Evolutionary conservation across 1,140 invertebrate species (phyloP).

Genomic region (Tetragonula clypearis): DNA sequence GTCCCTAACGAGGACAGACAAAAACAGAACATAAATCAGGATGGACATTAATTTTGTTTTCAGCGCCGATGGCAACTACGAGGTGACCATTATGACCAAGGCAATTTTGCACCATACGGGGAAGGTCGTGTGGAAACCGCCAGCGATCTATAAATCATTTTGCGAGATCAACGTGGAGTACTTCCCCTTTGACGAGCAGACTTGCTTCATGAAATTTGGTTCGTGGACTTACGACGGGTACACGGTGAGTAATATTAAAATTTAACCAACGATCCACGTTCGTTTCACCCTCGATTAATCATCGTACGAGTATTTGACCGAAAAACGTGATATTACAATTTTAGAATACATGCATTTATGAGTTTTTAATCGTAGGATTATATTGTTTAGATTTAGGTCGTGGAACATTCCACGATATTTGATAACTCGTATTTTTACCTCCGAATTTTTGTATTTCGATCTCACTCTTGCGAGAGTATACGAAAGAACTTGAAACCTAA

Average conservation of each 20-base stretch:
- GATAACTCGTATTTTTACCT: background rate
- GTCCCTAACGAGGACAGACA: background rate
- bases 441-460: too few relatives aligned
- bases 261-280: background rate
- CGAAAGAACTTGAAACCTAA: too few relatives aligned
- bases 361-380: background rate
- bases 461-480: too few relatives aligned
- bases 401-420: background rate
- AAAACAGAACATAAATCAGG: conserved; percentile 34
- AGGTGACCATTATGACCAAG: conserved; percentile 98
- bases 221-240: conserved; percentile 97
- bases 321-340: background rate
- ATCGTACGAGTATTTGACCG: background rate
- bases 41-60: conserved; percentile 71
- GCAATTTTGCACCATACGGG: conserved; percentile 95
- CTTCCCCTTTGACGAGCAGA: conserved; percentile 98
- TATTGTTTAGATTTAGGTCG: background rate
- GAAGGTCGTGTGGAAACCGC: conserved; percentile 97
- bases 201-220: conserved; percentile 98
- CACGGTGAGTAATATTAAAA: conserved; percentile 85
- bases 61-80: conserved; percentile 98
- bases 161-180: conserved; percentile 98
- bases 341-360: background rate
- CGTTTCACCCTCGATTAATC: conserved; percentile 26
- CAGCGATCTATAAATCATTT: conserved; percentile 98